These are phyloP conservation scores for Halictus rubicundus DNA, from an alignment of 1,140 invertebrate genomes.

Conservation along the genomic window DNA sequence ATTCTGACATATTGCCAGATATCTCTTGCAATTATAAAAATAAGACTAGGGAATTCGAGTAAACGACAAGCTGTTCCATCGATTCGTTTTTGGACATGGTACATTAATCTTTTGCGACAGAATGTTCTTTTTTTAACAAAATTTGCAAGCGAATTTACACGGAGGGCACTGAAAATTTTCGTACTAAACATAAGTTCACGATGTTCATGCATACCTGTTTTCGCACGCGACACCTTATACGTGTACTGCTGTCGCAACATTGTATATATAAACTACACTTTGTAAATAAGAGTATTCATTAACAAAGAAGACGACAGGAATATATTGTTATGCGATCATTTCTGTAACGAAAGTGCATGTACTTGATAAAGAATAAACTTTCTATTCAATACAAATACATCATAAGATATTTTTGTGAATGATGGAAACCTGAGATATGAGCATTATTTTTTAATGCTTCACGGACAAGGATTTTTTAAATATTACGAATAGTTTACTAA, in stretches of 20 bases:
- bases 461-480: no score
- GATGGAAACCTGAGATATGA: no score
- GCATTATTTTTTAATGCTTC: no score
- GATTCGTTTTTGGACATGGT: neutral
- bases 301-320: slow-evolving; percentile 20
- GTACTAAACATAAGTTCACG: slow-evolving; percentile 23
- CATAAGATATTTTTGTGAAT: no score
- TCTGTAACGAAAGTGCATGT: slow-evolving; percentile 46
- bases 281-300: slow-evolving; percentile 53
- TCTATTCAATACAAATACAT: slow-evolving; percentile 33
- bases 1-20: neutral
- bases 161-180: slow-evolving; percentile 14
- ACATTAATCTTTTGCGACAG: neutral
- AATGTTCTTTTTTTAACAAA: neutral
- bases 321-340: slow-evolving; percentile 29
- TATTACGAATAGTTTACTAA: no score
- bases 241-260: slow-evolving; percentile 2
- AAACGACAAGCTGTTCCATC: neutral
- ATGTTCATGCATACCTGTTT: slow-evolving; percentile 27
- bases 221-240: neutral
- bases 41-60: slow-evolving; percentile 28
- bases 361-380: slow-evolving; percentile 56
- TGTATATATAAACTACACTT: slow-evolving; percentile 50
- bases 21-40: neutral
- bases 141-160: neutral